Percentiles rank a stretch among this genome's conserved stretches.
Evolutionary conservation across 2,113 vertebrate species (phyloP).

Genomic region (Heptranchias perlo): DNA sequence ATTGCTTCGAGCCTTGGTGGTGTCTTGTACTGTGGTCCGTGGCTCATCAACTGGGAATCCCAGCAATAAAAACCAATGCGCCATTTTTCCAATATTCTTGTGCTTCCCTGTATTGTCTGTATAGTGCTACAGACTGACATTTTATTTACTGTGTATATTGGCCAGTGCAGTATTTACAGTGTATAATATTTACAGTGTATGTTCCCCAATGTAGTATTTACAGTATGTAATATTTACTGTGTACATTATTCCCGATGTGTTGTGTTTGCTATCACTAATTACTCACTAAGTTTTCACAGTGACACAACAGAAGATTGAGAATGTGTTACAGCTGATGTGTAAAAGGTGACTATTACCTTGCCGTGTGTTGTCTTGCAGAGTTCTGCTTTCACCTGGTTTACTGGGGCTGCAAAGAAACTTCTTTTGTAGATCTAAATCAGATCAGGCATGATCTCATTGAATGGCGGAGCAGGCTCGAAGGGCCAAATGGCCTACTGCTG

Average conservation of each 20-base stretch:
- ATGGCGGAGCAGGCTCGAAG: too few relatives aligned
- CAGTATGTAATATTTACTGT: background rate
- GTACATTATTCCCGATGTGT: background rate
- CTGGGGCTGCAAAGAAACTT: background rate
- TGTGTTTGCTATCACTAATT: background rate
- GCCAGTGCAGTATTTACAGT: too few relatives aligned
- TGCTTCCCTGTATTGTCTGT: too few relatives aligned
- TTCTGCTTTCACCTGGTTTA: background rate
- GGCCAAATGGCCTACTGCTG: too few relatives aligned
- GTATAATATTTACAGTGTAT: background rate
- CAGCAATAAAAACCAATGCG: background rate
- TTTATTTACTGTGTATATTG: too few relatives aligned
- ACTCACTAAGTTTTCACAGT: slow-evolving; percentile 20
- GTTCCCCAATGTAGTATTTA: background rate
- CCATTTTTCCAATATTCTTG: too few relatives aligned
- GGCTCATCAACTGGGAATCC: too few relatives aligned
- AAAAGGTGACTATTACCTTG: background rate
- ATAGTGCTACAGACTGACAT: too few relatives aligned
- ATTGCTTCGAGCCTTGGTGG: too few relatives aligned
- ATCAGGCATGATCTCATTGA: too few relatives aligned
- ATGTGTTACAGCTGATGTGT: background rate
- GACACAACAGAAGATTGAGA: background rate
- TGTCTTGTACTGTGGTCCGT: too few relatives aligned
- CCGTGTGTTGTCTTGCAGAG: background rate
- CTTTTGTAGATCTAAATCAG: too few relatives aligned